Evolutionary conservation across 64 coral and sea anemone species (phyloP).

Genomic region (Porites lutea): DNA sequence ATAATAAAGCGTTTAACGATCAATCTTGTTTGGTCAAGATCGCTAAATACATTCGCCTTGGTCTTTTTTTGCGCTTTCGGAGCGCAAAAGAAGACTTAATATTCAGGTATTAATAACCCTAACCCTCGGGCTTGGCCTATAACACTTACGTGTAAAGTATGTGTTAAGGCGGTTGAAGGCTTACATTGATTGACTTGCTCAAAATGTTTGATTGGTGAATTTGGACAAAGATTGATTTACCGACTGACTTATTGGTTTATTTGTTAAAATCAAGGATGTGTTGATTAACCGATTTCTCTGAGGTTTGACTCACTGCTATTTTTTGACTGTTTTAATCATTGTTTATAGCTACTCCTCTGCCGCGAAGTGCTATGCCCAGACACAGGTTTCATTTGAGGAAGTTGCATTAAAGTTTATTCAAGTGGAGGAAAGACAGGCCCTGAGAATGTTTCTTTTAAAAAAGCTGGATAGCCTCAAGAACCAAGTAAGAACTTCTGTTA

Average conservation of each 20-base stretch:
- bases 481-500: constrained; percentile 29
- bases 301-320: not conserved
- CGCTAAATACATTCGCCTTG: too few species aligned
- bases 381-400: constrained; percentile 97
- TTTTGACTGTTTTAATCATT: not conserved
- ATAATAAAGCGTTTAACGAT: not conserved
- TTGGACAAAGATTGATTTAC: not conserved
- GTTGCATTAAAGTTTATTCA: constrained; percentile 94
- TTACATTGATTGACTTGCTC: too few species aligned
- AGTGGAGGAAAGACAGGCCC: constrained; percentile 80
- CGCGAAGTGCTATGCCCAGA: constrained; percentile 93
- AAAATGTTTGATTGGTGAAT: too few species aligned
- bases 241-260: not conserved
- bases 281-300: not conserved
- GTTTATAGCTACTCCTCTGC: constrained; percentile 58
- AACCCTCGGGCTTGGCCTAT: too few species aligned
- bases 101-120: too few species aligned
- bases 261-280: not conserved
- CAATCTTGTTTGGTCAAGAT: not conserved
- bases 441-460: constrained; percentile 95
- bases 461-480: constrained; percentile 85
- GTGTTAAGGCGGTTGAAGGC: too few species aligned
- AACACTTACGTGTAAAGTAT: too few species aligned
- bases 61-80: too few species aligned
- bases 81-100: too few species aligned